Evolutionary conservation across 2,113 vertebrate genomes (phyloP).

Genomic region (Actinemys pallida): DNA sequence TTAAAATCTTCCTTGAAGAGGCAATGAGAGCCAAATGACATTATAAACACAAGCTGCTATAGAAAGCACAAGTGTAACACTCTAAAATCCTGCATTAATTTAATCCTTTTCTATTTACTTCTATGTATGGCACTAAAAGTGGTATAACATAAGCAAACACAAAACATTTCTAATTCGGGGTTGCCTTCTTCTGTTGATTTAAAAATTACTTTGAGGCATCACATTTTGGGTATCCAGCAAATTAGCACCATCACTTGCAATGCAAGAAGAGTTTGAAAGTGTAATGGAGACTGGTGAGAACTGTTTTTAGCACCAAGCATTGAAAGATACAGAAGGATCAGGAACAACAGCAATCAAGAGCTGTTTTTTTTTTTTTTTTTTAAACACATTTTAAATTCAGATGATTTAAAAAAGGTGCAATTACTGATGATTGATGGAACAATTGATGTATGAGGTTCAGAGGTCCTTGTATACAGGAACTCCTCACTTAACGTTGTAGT

Average conservation of each 20-base stretch:
- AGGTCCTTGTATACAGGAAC: conserved; percentile 7
- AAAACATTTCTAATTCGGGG: conserved; percentile 46
- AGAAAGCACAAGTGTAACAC: background rate
- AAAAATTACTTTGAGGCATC: conserved; percentile 7
- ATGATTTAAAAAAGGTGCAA: background rate
- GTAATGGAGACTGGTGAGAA: conserved; percentile 10
- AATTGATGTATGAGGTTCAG: conserved; percentile 35
- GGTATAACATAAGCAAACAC: background rate
- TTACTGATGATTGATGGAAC: conserved; percentile 14
- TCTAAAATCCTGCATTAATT: background rate
- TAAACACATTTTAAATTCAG: background rate
- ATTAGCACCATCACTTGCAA: conserved; percentile 21
- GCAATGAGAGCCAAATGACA: background rate
- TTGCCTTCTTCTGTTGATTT: conserved; percentile 11
- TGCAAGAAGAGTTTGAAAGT: background rate
- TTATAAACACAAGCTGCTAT: background rate
- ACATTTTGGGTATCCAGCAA: conserved; percentile 23
- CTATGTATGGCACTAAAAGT: background rate
- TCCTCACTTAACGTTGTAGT: too few species aligned
- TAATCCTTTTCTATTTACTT: background rate
- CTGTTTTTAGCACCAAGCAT: background rate
- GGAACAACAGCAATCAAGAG: background rate
- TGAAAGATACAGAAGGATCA: background rate
- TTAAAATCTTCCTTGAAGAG: background rate
- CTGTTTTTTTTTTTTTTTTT: background rate